Percentiles rank a stretch among this genome's conserved stretches.
phyloP scores from a whole-genome alignment of 2,797 vertebrate genomes.

The Cryptoblepharus egeriae region DNA sequence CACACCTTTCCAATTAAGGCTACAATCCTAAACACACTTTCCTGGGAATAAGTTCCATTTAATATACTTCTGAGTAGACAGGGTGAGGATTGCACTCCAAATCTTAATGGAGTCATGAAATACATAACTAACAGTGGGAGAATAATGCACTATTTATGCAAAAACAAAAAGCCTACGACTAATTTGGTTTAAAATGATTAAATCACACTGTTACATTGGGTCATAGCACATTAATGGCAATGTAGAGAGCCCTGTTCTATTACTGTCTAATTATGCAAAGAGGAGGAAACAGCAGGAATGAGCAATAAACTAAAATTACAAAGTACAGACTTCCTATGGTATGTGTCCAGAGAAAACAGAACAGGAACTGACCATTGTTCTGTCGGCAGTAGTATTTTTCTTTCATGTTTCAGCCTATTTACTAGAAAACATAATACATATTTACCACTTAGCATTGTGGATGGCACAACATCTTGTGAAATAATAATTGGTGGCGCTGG shows the following conservation, averaged over 20 bases:
- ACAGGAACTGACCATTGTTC: conserved; percentile 44
- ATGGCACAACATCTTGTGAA: not conserved
- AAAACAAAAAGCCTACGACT: not conserved
- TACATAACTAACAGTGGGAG: not conserved
- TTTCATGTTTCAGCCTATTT: conserved; percentile 30
- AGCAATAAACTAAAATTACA: conserved; percentile 41
- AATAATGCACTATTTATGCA: not conserved
- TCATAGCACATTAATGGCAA: not conserved
- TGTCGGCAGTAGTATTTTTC: conserved; percentile 32
- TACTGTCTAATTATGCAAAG: conserved; percentile 30
- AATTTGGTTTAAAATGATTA: conserved; percentile 4
- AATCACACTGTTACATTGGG: not conserved
- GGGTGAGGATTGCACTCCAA: too few relatives aligned
- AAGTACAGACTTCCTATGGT: conserved; percentile 39
- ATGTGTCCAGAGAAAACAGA: conserved; percentile 55
- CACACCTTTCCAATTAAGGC: not conserved
- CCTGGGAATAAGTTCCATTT: too few relatives aligned
- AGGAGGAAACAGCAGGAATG: conserved; percentile 4
- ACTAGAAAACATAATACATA: not conserved
- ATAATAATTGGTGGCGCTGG: not conserved
- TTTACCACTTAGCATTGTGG: not conserved
- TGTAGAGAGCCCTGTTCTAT: not conserved
- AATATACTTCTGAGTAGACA: too few relatives aligned
- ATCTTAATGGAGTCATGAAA: not conserved
- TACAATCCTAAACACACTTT: too few relatives aligned